These are phyloP conservation scores for Corythornis leucogaster DNA, from an alignment of 2,797 vertebrate species.

Conservation along the genomic window DNA sequence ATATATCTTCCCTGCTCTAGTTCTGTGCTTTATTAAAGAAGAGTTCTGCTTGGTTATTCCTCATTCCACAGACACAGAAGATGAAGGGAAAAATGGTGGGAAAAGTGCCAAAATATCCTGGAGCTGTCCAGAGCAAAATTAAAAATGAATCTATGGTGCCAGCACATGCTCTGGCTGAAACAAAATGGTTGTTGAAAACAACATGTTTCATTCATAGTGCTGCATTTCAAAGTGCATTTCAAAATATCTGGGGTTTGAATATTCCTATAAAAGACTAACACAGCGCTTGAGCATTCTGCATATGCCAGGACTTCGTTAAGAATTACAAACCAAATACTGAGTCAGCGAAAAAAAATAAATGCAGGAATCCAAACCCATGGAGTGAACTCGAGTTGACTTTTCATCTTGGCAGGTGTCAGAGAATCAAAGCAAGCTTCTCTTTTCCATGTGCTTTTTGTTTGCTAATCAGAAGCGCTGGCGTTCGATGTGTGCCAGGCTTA, in stretches of 20 bases:
- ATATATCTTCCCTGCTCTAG: neutral
- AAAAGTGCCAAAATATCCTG: neutral
- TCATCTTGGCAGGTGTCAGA: neutral
- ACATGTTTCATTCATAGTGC: slow-evolving; percentile 3
- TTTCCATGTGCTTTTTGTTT: neutral
- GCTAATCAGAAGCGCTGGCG: neutral
- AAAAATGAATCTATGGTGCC: slow-evolving; percentile 1
- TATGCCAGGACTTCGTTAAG: neutral
- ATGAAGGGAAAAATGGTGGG: neutral
- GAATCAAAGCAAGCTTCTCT: neutral
- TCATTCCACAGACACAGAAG: neutral
- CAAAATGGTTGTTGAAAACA: neutral
- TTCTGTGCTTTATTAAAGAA: slow-evolving; percentile 12
- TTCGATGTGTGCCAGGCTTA: neutral
- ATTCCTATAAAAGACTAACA: neutral
- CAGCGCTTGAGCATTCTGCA: neutral
- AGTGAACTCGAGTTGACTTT: neutral
- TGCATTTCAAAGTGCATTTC: neutral
- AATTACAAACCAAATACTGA: neutral
- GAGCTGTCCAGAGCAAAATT: slow-evolving; percentile 23
- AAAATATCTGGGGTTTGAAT: neutral
- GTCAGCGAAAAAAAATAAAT: neutral
- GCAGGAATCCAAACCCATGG: neutral
- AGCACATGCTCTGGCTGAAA: neutral
- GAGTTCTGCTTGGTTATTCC: neutral